Evolutionary conservation across 2,888 invertebrate genomes (phyloP).

Genomic region (Pherbina coryleti): DNA sequence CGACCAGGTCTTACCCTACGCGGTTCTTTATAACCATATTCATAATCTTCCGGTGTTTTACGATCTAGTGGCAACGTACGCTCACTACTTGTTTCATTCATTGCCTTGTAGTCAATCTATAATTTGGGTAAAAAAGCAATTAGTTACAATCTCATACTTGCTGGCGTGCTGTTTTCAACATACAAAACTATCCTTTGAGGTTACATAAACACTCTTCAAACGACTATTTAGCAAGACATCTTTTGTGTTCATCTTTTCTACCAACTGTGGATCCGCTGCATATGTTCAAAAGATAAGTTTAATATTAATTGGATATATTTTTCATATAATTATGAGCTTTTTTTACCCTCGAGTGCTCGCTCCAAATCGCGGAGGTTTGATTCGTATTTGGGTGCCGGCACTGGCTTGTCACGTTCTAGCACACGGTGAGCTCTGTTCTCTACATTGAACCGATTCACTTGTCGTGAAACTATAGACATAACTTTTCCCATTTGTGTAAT

Average conservation of each 20-base stretch:
- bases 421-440: constrained; percentile 82
- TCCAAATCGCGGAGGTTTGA: constrained; percentile 75
- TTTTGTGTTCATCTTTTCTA: constrained; percentile 76
- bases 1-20: constrained; percentile 74
- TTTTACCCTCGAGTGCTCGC: constrained; percentile 72
- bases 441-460: constrained; percentile 78
- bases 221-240: constrained; percentile 74
- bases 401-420: constrained; percentile 78
- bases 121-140: neutral
- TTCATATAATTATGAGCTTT: neutral
- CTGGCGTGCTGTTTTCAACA: constrained; percentile 55
- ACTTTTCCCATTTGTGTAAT: constrained; percentile 75
- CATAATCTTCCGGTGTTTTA: constrained; percentile 71
- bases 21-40: constrained; percentile 80
- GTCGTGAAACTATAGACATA: constrained; percentile 73
- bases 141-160: neutral
- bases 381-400: constrained; percentile 78
- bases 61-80: constrained; percentile 75
- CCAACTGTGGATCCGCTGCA: constrained; percentile 73
- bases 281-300: neutral
- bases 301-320: neutral
- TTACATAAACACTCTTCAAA: constrained; percentile 81
- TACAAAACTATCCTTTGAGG: constrained; percentile 74
- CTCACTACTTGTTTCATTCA: constrained; percentile 52
- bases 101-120: constrained; percentile 59